These are phyloP conservation scores for Rhyacichthys aspro DNA, from an alignment of 2,797 vertebrate species.

Conservation along the genomic window DNA sequence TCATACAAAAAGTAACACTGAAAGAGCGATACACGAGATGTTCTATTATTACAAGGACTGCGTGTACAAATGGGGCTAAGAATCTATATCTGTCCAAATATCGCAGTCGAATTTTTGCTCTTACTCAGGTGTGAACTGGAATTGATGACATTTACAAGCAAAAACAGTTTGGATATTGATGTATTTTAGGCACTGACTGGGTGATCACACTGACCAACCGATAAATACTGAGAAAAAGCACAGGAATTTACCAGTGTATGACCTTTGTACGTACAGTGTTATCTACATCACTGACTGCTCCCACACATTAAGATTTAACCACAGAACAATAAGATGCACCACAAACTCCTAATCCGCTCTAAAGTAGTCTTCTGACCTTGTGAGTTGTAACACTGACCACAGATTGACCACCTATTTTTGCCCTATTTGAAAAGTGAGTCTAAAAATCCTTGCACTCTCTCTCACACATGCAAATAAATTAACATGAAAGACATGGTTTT, in stretches of 20 bases:
- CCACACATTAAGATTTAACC: slow-evolving; percentile 52
- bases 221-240: slow-evolving; percentile 58
- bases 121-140: slow-evolving; percentile 27
- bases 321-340: slow-evolving; percentile 62
- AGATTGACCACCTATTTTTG: slow-evolving; percentile 37
- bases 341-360: slow-evolving; percentile 53
- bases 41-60: slow-evolving; percentile 62
- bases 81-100: slow-evolving; percentile 41
- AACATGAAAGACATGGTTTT: slow-evolving; percentile 72
- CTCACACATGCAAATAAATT: slow-evolving; percentile 79
- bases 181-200: slow-evolving; percentile 69
- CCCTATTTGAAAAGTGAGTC: slow-evolving; percentile 45
- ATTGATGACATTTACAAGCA: slow-evolving; percentile 50
- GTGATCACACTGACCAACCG: slow-evolving; percentile 36
- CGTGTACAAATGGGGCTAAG: slow-evolving; percentile 40
- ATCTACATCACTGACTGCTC: slow-evolving; percentile 53
- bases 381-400: slow-evolving; percentile 59
- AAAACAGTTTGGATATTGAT: slow-evolving; percentile 46
- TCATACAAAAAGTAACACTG: slow-evolving; percentile 75
- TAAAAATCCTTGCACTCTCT: slow-evolving; percentile 35
- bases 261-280: slow-evolving; percentile 36
- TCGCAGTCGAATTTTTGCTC: slow-evolving; percentile 31
- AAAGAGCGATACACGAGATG: slow-evolving; percentile 60
- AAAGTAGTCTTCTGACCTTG: slow-evolving; percentile 36
- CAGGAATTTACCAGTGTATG: slow-evolving; percentile 37